phyloP scores from a whole-genome alignment of 2,888 invertebrate species.

The Ecliptopera silaceata region DNA sequence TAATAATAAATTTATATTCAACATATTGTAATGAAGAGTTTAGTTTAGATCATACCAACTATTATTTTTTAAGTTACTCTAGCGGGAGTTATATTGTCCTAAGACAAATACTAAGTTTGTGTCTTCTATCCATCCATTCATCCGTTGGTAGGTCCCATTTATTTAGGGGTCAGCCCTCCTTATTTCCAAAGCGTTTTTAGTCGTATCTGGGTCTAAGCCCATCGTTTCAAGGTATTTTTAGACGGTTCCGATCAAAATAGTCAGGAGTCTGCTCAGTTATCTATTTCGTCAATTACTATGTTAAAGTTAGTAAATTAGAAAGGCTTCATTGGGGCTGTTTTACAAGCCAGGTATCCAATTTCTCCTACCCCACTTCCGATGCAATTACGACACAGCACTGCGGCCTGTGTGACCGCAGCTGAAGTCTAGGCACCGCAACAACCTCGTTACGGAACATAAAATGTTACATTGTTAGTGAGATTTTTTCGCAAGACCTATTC shows the following conservation, averaged over 20 bases:
- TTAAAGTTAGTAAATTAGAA: conserved; percentile 67
- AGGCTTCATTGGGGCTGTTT: conserved; percentile 61
- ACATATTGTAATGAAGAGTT: background rate
- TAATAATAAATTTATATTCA: background rate
- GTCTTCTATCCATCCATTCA: no score
- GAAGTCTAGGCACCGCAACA: conserved; percentile 67
- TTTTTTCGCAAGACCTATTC: conserved; percentile 69
- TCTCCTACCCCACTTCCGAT: conserved; percentile 77
- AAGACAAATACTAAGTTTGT: no score
- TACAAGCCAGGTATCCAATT: conserved; percentile 70
- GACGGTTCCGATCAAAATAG: no score
- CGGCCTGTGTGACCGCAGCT: conserved; percentile 69
- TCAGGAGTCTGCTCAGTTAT: no score
- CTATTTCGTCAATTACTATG: conserved; percentile 14
- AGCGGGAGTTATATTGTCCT: no score
- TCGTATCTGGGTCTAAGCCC: no score
- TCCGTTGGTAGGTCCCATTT: no score
- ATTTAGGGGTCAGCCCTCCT: no score
- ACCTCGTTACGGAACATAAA: conserved; percentile 77
- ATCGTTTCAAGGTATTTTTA: no score
- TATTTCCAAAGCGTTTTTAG: no score
- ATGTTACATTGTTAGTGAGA: conserved; percentile 62
- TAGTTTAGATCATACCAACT: no score
- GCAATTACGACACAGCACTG: conserved; percentile 75
- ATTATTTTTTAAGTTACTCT: no score